Conservation (phyloP, 2,113 vertebrate genomes). For the Dissostichus mawsoni region DNA sequence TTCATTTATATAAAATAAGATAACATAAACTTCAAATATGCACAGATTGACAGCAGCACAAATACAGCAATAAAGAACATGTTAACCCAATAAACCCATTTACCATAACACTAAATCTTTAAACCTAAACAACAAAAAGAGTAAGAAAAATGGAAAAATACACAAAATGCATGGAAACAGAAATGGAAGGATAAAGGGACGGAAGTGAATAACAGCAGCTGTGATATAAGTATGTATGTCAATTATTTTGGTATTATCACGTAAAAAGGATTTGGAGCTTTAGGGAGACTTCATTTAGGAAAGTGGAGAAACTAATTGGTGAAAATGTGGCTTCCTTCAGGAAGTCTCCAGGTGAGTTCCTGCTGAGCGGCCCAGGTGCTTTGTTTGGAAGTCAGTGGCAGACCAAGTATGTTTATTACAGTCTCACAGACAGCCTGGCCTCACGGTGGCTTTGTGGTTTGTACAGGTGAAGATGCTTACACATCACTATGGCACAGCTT, state of each 20-base stretch:
- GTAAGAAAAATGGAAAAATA: no score
- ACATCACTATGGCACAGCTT: neutral
- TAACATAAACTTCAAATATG: no score
- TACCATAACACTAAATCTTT: no score
- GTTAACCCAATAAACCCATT: no score
- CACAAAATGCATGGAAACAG: no score
- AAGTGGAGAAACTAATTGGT: constrained; percentile 19
- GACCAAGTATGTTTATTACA: constrained; percentile 45
- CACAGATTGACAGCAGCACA: no score
- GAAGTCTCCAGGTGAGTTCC: constrained; percentile 66
- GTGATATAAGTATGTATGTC: no score
- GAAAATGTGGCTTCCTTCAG: constrained; percentile 29
- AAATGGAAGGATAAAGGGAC: no score
- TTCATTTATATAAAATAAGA: no score
- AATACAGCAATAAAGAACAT: no score
- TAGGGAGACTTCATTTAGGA: constrained; percentile 36
- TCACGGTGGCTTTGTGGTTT: constrained; percentile 50
- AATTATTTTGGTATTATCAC: neutral
- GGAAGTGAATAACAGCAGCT: no score
- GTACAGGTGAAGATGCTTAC: constrained; percentile 16
- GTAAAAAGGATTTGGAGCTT: neutral
- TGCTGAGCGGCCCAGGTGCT: constrained; percentile 51
- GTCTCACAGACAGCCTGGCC: constrained; percentile 30
- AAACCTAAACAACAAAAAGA: no score
- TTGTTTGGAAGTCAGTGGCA: constrained; percentile 48